Base-by-base conservation (phyloP, 53 echinoderm and acorn worm species). In the Stichopus horrens region DNA sequence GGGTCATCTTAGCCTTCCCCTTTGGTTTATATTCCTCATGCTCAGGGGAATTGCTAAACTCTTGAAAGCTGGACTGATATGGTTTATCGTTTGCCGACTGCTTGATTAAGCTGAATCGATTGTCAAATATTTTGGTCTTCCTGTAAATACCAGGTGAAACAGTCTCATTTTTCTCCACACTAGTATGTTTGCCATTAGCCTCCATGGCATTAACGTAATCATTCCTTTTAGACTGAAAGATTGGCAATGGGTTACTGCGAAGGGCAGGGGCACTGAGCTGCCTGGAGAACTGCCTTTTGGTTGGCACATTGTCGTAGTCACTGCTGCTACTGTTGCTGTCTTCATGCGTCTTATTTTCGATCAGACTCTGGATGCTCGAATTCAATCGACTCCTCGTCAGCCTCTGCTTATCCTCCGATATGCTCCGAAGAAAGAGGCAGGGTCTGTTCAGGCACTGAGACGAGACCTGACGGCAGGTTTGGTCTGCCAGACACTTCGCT, bases 401-500 rank as follows among this genome's bases (percentile, higher is more conserved):
- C 53, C 66, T 52, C 20, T 85, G 57, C 16, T 18, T 81, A 11
- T 65, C 85, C 18, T 63, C 67, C 52, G 85, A 85, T 14, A 85
- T 63, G 65, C 85, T 85, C 6, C 85, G 85, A 16, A 85, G 23
- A 14, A 58, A 85, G 16, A 65, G 65, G n/a, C 85, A 14, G 37
- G 85, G 85, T 57, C 59, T 85, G 67, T 85, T 16, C 23, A 85
- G 85, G 67, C 85, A 85, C 67, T 85, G 58, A 8, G 74, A 53
- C 9, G 87, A 87, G 55, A 87, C 74, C 51, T 87, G 71, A 54
- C 87, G 21, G 8, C 87, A 23, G 74, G 74, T 87, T 75, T 87
- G 87, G 8, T 87, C 87, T 8, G 74, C 87, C 23, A 87, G 55
- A 23, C 87, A 87, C 75, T 75, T 87, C 14, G 74, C 87, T 54